These are phyloP conservation scores for Sebastes flavidus DNA, from an alignment of 2,797 vertebrate genomes.

Conservation along the genomic window DNA sequence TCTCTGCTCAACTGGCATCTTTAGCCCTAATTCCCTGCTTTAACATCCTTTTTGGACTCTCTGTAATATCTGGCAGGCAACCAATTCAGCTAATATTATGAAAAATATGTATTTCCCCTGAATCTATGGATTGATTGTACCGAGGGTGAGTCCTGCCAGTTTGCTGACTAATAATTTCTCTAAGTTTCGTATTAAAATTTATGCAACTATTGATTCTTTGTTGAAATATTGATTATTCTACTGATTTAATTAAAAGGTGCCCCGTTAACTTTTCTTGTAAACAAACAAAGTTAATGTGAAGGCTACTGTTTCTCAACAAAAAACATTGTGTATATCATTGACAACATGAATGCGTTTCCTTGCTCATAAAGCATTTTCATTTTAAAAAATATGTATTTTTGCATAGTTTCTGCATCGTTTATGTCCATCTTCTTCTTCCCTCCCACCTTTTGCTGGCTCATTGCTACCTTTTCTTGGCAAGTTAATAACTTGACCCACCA, in stretches of 20 bases:
- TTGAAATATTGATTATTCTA: neutral
- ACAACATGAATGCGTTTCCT: too few relatives aligned
- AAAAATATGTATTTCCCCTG: conserved; percentile 26
- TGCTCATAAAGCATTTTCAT: neutral
- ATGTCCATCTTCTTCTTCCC: neutral
- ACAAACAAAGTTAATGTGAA: neutral
- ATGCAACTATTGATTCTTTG: neutral
- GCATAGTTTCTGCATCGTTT: neutral
- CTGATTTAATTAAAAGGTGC: neutral
- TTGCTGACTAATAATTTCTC: neutral
- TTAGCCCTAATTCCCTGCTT: conserved; percentile 5
- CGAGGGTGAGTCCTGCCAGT: neutral
- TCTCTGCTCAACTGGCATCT: conserved; percentile 13
- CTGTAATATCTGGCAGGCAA: conserved; percentile 17
- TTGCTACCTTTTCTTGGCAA: neutral
- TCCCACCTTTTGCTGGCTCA: neutral
- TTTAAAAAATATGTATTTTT: neutral
- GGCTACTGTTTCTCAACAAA: neutral
- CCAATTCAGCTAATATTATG: conserved; percentile 36
- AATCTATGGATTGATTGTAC: conserved; percentile 21
- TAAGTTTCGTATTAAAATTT: neutral
- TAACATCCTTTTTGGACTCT: conserved; percentile 5
- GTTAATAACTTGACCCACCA: neutral
- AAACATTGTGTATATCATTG: neutral
- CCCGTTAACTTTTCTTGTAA: neutral